Evolutionary conservation across 1,140 invertebrate genomes (phyloP), one percentile per base, ranked within the genome.

Genomic region (Bombus polaris): DNA sequence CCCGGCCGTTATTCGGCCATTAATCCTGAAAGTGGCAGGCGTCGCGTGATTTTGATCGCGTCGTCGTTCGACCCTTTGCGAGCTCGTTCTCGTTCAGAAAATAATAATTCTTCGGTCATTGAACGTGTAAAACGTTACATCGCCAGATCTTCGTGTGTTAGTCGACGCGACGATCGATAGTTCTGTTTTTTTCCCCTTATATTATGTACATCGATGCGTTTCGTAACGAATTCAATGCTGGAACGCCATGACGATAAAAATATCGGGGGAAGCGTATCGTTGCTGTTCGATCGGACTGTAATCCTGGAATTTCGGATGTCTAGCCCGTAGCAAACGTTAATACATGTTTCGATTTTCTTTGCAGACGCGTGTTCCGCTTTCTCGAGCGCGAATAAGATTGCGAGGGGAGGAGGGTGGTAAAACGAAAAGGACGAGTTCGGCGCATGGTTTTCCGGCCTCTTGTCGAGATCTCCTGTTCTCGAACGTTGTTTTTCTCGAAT

Each of bases 321-420:
- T 22, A 65, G 18, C 66, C 35, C 53, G 70, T 83, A 74, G 53
- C 25, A 66, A 65, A 84, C 84, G 89, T 89, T 89, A 86, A 89
- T 89, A 88, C 47, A 8, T 6, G 47, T 91, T 89, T 91, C 87
- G 89, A 91, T 91, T 88, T 87, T 87, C 70, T 15, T 39, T 32
- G 15, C 15, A 59, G 74, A 74, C 47, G 70, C 76, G 74, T 77
- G 85, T 86, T 65, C 42, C 81, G 85, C 39, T 86, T 86, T 57
- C 73, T 9, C 32, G 62, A 83, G 25, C 53, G 57, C 37, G 68
- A n/a, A 6, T 4, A 18, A 35, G 47, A 28, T 15, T 22, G 65
- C 22, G 2, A 6, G 5, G 37, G 4, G 37, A 42, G 10, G 18
- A 18, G 66, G 22, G 25, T 8, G 3, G n/a, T 5, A 4, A 62